A percentile compares a stretch with the other conserved stretches of the same genome.
Conservation (phyloP, 1,140 invertebrate genomes). For the Hypothenemus hampei region DNA sequence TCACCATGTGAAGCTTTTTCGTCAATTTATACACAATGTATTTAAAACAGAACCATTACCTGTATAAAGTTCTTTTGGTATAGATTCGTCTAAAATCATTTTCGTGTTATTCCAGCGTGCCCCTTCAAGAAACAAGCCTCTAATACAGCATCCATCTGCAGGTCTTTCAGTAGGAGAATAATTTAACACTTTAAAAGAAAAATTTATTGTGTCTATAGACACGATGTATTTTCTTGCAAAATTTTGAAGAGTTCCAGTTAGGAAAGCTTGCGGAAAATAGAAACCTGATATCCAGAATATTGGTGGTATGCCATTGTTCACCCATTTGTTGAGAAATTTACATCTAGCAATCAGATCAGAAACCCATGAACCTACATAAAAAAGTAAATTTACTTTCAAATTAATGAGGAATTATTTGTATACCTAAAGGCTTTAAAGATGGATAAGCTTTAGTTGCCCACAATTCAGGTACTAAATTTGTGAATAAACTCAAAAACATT, state of each 20-base stretch:
- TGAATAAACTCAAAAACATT: constrained; percentile 58
- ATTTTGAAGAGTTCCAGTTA: constrained; percentile 79
- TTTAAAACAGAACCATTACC: constrained; percentile 42
- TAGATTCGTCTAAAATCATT: constrained; percentile 53
- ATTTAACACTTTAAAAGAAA: constrained; percentile 62
- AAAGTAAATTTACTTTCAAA: constrained; percentile 3
- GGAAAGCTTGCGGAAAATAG: constrained; percentile 81
- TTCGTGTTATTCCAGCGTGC: constrained; percentile 59
- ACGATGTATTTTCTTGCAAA: constrained; percentile 70
- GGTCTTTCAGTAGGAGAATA: constrained; percentile 48
- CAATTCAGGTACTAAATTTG: constrained; percentile 62
- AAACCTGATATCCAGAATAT: constrained; percentile 84
- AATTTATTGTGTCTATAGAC: constrained; percentile 72
- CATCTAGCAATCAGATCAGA: constrained; percentile 55
- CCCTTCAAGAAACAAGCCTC: constrained; percentile 70
- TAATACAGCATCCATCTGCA: constrained; percentile 64
- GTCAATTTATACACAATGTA: too few relatives aligned
- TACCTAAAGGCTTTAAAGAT: constrained; percentile 75
- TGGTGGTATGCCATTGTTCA: constrained; percentile 60
- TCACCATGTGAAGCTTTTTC: too few relatives aligned
- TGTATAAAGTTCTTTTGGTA: constrained; percentile 60
- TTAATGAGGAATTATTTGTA: constrained; percentile 23
- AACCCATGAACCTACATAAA: constrained; percentile 59
- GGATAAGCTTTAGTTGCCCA: constrained; percentile 73
- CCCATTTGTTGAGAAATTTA: constrained; percentile 65